A percentile compares a stretch with the other conserved stretches of the same genome.
Evolutionary conservation across 2,888 invertebrate species (phyloP).

Genomic region (Brachyopa scutellaris): DNA sequence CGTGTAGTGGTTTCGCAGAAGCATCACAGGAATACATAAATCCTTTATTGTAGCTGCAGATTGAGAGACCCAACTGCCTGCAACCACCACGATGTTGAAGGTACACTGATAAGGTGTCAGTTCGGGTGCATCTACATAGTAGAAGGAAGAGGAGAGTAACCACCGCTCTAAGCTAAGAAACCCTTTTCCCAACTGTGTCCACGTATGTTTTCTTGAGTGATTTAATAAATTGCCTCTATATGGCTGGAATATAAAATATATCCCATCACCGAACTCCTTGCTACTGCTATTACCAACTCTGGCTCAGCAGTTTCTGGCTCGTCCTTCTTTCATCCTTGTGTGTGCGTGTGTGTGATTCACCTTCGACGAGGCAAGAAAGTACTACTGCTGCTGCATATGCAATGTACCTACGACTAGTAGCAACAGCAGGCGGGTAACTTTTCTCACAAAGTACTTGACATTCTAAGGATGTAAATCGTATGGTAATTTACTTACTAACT

Average conservation of each 20-base stretch:
- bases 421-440: conserved; percentile 62
- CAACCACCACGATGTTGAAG: conserved; percentile 24
- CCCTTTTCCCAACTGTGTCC: conserved; percentile 68
- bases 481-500: conserved; percentile 73
- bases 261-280: conserved; percentile 36
- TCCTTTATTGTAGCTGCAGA: conserved; percentile 42
- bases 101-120: conserved; percentile 46
- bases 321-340: too few species aligned
- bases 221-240: conserved; percentile 72
- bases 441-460: conserved; percentile 69
- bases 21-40: conserved; percentile 54
- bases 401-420: conserved; percentile 3
- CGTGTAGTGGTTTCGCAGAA: conserved; percentile 21
- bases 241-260: conserved; percentile 70
- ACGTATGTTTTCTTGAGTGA: conserved; percentile 73
- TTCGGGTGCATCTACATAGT: conserved; percentile 42
- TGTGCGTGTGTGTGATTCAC: conserved; percentile 47
- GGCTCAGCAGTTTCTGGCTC: conserved; percentile 37
- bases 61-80: conserved; percentile 42
- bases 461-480: conserved; percentile 73
- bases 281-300: conserved; percentile 47
- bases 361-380: conserved; percentile 51
- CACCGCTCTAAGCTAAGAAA: conserved; percentile 54
- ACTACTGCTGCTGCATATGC: conserved; percentile 38
- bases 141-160: conserved; percentile 45